Evolutionary conservation across 2,888 invertebrate species (phyloP), one percentile per base, ranked within the genome.

Genomic region (Andrena bucephala): DNA sequence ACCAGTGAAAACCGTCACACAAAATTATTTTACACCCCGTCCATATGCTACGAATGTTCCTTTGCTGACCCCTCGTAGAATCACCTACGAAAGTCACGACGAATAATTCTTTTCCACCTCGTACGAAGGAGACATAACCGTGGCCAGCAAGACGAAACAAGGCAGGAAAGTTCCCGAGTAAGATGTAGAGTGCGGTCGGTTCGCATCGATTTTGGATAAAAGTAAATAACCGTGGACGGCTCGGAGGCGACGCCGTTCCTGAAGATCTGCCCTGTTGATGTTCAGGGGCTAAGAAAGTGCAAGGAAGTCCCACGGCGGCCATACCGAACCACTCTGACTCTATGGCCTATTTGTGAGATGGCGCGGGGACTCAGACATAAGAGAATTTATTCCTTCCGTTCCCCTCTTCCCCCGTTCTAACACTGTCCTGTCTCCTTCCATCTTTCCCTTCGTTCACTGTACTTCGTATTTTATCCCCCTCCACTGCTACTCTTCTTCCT

Each of bases 291-390:
- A 77, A 75, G 76, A 67, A 83, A 79, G 86, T 81, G 84, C 68
- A 77, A 86, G 80, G 77, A 79, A 85, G 84, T 90, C 90, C 91
- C 90, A 85, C 81, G 90, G 83, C 85, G 86, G 88, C 90, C 89
- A 89, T 91, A 91, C 72, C 74, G 87, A 90, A 89, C 88, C 91
- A 90, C 91, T 91, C 88, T 78, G 86, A 85, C 88, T 89, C 88
- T 88, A 90, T 90, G 90, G 91, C 87, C 91, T 92, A 91, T 92
- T 92, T 92, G 88, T 79, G 88, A 88, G 85, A 91, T 89, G 89
- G 89, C 87, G 81, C 81, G 79, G 77, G 84, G 81, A 67, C 73
- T 68, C 74, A 81, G 82, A 85, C 86, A 77, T 86, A 84, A 85
- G 81, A 84, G 87, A 91, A 89, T 91, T 89, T 90, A 91, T 88